A percentile compares a stretch with the other conserved stretches of the same genome.
Conservation (phyloP, 2,888 invertebrate species). For the Nephrotoma guestfalica region DNA sequence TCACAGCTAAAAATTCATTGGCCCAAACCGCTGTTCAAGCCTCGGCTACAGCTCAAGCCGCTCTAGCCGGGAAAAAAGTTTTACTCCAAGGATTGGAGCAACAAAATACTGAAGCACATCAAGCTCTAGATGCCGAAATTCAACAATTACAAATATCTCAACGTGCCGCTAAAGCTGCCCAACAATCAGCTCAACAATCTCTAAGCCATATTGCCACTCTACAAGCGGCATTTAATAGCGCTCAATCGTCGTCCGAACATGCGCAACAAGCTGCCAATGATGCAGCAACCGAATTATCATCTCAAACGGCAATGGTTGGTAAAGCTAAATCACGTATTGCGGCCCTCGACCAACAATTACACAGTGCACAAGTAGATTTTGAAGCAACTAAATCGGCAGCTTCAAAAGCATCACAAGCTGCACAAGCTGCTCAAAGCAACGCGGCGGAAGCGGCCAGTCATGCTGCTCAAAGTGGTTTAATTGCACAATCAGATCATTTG, state of each 20-base stretch:
- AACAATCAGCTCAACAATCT: slow-evolving; percentile 51
- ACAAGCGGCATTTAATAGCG: slow-evolving; percentile 54
- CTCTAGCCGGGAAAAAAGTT: slow-evolving; percentile 44
- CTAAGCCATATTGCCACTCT: slow-evolving; percentile 49
- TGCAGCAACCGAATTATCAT: slow-evolving; percentile 53
- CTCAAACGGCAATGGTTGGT: slow-evolving; percentile 59
- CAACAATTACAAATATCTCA: slow-evolving; percentile 56
- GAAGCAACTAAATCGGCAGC: slow-evolving; percentile 54
- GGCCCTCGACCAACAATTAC: slow-evolving; percentile 47
- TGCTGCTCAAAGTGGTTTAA: slow-evolving; percentile 34
- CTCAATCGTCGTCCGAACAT: slow-evolving; percentile 53
- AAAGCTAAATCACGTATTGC: slow-evolving; percentile 48
- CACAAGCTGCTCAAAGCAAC: slow-evolving; percentile 53
- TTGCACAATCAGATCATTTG: neutral
- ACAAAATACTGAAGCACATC: slow-evolving; percentile 51
- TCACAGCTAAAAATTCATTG: slow-evolving; percentile 52
- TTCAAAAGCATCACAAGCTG: slow-evolving; percentile 43
- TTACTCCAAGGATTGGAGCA: slow-evolving; percentile 48
- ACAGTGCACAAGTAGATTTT: slow-evolving; percentile 50
- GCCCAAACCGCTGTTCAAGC: slow-evolving; percentile 57
- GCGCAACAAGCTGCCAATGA: slow-evolving; percentile 53
- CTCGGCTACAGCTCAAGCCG: slow-evolving; percentile 44
- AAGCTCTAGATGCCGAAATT: slow-evolving; percentile 49
- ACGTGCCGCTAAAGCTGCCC: slow-evolving; percentile 47
- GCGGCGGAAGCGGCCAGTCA: slow-evolving; percentile 55